Percentiles rank a stretch among this genome's conserved stretches.
Conservation (phyloP, 1,140 invertebrate genomes). For the Drosophila arawakana region DNA sequence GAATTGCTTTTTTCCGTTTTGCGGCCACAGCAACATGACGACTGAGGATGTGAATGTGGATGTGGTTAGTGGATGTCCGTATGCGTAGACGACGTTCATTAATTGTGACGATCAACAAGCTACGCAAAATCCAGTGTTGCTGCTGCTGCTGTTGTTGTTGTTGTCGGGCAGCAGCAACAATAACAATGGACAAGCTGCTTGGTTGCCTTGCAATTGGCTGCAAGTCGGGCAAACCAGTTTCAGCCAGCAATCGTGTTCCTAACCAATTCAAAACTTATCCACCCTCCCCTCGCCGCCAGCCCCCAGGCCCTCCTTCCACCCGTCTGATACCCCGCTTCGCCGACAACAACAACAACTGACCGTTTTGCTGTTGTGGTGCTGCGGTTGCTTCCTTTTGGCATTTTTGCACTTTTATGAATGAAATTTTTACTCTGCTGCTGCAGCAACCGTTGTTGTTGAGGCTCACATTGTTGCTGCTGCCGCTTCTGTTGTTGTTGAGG, state of each 20-base stretch:
- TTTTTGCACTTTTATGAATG: constrained; percentile 82
- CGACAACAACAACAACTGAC: constrained; percentile 16
- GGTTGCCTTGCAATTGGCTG: constrained; percentile 59
- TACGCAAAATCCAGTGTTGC: constrained; percentile 71
- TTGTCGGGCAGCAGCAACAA: constrained; percentile 33
- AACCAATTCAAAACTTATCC: constrained; percentile 36
- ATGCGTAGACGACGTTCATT: constrained; percentile 78
- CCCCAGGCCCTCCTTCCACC: background rate
- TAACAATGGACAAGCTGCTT: constrained; percentile 45
- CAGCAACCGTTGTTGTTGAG: constrained; percentile 52
- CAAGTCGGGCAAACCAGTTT: constrained; percentile 55
- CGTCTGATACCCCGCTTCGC: background rate
- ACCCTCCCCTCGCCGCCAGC: constrained; percentile 11
- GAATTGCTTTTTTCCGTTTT: constrained; percentile 81
- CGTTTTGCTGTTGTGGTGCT: constrained; percentile 59
- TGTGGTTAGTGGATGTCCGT: constrained; percentile 79
- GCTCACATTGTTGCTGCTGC: constrained; percentile 55
- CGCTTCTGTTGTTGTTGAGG: constrained; percentile 57
- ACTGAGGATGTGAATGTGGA: constrained; percentile 54
- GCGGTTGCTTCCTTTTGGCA: constrained; percentile 78
- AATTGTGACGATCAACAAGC: constrained; percentile 82
- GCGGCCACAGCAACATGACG: constrained; percentile 38
- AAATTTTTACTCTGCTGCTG: constrained; percentile 54
- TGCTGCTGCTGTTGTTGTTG: constrained; percentile 7
- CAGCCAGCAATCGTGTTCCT: constrained; percentile 19